Base-by-base conservation (phyloP, 1,140 invertebrate genomes). In the Drosophila aff. region DNA sequence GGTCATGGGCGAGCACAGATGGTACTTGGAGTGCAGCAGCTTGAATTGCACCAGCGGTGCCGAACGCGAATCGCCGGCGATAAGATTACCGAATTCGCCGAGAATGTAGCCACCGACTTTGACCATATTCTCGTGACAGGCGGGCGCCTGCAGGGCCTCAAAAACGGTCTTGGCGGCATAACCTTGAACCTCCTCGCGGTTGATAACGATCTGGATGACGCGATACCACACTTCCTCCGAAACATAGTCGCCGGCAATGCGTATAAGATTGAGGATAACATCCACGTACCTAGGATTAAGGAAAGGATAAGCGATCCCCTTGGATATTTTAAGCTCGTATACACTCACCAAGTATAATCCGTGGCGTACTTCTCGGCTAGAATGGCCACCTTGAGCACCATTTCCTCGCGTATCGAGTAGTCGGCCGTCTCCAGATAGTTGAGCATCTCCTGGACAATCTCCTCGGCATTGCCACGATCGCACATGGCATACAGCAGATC, bases 111-210 rank as follows among this genome's bases (percentile, higher is more conserved):
- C 99, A 59, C 99, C 99, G 49, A 99, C 99, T 96, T 99, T 99
- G 0, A 99, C 99, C 99, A 99, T 99, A 93, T 99, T 99, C 94
- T 99, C 99, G 94, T 99, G 99, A 93, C 99, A 99, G 53, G 99
- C 98, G 31, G 98, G 98, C 47, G 98, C 98, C 95, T 99, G 98
- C 52, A 99, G 93, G 73, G 99, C 97, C 96, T 99, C 99, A 94
- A 99, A 99, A 8, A 99, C 99, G 40, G 99, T 99, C 94, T 99
- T 99, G 9, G 99, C 99, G 50, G 99, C 99, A 94, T 99, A 99
- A 21, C 98, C 99, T 94, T 99, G 98, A 1, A 99, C 99, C 94
- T 99, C 99, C 93, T 99, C 99, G 85, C 99, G 95, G 93, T 99
- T 99, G 47, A 99, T 99, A 16, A 99, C 99, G 86, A 99, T 99